phyloP scores from a whole-genome alignment of 2,113 vertebrate species.

The Xiphophorus maculatus region DNA sequence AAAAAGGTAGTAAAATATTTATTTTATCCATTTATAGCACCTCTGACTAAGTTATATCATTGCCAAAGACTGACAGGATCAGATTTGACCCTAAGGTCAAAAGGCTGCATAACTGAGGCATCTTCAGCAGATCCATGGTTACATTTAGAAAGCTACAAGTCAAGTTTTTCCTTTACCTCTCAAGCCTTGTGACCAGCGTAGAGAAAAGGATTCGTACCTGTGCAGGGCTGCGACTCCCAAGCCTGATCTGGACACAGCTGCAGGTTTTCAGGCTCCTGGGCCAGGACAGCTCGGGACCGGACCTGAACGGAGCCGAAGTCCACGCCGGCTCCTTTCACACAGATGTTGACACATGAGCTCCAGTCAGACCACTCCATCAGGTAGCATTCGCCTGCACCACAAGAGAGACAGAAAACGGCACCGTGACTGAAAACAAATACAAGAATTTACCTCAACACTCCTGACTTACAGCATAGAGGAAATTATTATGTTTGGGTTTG shows the following conservation, averaged over 20 bases:
- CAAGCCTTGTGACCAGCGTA: background rate
- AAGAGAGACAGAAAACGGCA: background rate
- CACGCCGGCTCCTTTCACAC: conserved; percentile 88
- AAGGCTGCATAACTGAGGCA: background rate
- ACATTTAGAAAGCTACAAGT: background rate
- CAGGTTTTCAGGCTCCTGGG: conserved; percentile 94
- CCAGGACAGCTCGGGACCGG: conserved; percentile 89
- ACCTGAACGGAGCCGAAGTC: conserved; percentile 91
- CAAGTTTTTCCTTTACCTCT: background rate
- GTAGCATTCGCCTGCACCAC: conserved; percentile 91
- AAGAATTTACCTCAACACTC: background rate
- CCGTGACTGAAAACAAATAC: background rate
- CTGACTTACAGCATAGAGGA: background rate
- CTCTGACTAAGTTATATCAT: background rate
- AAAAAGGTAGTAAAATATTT: background rate
- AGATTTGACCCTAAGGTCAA: background rate
- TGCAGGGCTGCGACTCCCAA: conserved; percentile 89
- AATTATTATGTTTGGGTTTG: no score
- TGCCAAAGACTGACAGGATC: background rate
- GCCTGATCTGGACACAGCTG: conserved; percentile 91
- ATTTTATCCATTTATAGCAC: background rate
- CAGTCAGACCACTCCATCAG: conserved; percentile 96
- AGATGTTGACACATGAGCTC: conserved; percentile 92
- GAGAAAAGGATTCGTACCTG: conserved; percentile 77
- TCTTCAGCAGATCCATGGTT: background rate